Evolutionary conservation across 2,113 vertebrate genomes (phyloP), one percentile per base, ranked within the genome.

Genomic region (Rafetus swinhoei): DNA sequence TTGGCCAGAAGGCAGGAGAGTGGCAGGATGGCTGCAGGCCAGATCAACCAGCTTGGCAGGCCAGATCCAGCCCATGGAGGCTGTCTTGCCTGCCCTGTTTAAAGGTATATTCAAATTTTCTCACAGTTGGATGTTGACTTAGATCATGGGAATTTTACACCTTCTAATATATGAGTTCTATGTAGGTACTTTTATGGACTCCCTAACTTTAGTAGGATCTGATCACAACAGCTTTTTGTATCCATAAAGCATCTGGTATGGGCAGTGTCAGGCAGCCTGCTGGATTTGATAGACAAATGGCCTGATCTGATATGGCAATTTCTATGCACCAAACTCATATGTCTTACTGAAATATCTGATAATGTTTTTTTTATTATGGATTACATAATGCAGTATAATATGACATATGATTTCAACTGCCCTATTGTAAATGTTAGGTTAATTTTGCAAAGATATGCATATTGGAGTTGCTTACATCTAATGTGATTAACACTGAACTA

Each of bases 311-410:
- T 81, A 55, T 2, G 80, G 35, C 52, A 86, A 85, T 53, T 91
- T 92, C 81, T 90, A 7, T 80, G 21, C 1, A n/a, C 4, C 5
- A 81, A 27, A 57, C 81, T 16, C 29, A 72, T 57, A 50, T 79
- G 50, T 13, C 5, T 85, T 86, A 65, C 3, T 11, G 69, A 83
- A 93, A 72, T 9, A 1, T 32, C 32, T 35, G n/a, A n/a, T 72
- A 35, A 35, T 94, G 72, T 15, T 83, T 27, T 27, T 88, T 0
- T 77, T 90, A 56, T 53, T 87, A 27, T 82, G 24, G 45, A 72
- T 82, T 89, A 93, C 87, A 50, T 82, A 4, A 13, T 87, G n/a
- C 21, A 93, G 52, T 91, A 79, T 32, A 83, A 8, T 62, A 60
- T 5, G 85, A 7, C 1, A 10, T 32, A 18, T 29, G 18, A 89